phyloP scores from a whole-genome alignment of 2,888 invertebrate genomes.

The Osmoderma eremita region DNA sequence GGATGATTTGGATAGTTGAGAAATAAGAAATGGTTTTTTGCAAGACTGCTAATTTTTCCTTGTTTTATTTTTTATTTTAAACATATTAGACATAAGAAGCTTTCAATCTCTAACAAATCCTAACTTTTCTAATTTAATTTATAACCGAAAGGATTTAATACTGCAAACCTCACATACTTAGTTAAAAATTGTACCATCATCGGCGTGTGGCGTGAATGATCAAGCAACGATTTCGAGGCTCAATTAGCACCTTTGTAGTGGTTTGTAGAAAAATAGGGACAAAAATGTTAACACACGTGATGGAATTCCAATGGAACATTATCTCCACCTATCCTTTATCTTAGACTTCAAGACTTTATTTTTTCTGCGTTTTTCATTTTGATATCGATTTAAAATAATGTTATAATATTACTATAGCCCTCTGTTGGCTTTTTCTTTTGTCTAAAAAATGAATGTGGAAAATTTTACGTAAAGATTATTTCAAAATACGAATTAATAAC shows the following conservation, averaged over 20 bases:
- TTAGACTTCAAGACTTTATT: too few relatives aligned
- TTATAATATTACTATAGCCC: too few relatives aligned
- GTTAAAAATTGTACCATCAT: background rate
- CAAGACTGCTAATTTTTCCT: constrained; percentile 21
- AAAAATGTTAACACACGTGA: background rate
- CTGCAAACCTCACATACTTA: background rate
- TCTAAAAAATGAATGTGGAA: background rate
- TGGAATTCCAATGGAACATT: background rate
- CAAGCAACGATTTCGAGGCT: too few relatives aligned
- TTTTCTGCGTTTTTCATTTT: too few relatives aligned
- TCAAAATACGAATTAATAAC: constrained; percentile 15
- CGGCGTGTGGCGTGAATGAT: too few relatives aligned
- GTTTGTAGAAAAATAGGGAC: background rate
- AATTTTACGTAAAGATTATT: background rate
- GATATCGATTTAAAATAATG: too few relatives aligned
- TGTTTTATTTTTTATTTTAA: background rate
- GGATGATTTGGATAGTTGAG: background rate
- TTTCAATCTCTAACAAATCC: constrained; percentile 17
- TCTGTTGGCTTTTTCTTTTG: too few relatives aligned
- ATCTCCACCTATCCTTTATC: too few relatives aligned
- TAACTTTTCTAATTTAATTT: background rate
- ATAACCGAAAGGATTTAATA: background rate
- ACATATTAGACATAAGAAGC: too few relatives aligned
- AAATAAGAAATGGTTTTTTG: constrained; percentile 2
- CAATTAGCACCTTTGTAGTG: too few relatives aligned